Conservation (phyloP, 2,888 invertebrate genomes). For the Actias luna region DNA sequence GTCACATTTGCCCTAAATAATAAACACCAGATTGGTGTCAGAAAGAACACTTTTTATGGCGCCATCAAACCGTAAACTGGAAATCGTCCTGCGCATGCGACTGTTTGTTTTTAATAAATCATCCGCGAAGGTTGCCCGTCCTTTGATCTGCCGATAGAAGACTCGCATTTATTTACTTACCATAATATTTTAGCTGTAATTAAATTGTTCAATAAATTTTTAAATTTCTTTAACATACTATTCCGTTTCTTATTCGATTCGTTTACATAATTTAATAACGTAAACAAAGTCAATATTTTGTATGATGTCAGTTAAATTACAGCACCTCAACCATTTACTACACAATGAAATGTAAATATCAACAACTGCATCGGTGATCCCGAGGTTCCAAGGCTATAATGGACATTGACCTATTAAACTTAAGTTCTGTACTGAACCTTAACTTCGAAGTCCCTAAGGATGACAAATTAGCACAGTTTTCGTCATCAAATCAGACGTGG, state of each 20-base stretch:
- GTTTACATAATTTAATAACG: background rate
- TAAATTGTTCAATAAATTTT: constrained; percentile 5
- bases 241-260: background rate
- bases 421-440: too few relatives aligned
- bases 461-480: too few relatives aligned
- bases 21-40: constrained; percentile 80
- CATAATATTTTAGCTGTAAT: background rate
- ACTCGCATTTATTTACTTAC: constrained; percentile 6
- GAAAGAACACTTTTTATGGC: constrained; percentile 79
- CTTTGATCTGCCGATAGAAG: constrained; percentile 53
- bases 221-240: constrained; percentile 1
- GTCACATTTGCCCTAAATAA: constrained; percentile 78
- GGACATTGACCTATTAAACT: too few relatives aligned
- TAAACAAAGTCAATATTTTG: background rate
- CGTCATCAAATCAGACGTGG: too few relatives aligned
- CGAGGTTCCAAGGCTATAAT: too few relatives aligned
- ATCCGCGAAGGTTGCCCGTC: constrained; percentile 59
- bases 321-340: background rate
- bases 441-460: too few relatives aligned
- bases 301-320: background rate
- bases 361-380: background rate
- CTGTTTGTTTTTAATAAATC: constrained; percentile 73
- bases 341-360: background rate
- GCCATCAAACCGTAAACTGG: constrained; percentile 70
- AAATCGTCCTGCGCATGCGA: constrained; percentile 44